A percentile compares a stretch with the other conserved stretches of the same genome.
Evolutionary conservation across 1,140 invertebrate genomes (phyloP).

Genomic region (Adoxophyes honmai): DNA sequence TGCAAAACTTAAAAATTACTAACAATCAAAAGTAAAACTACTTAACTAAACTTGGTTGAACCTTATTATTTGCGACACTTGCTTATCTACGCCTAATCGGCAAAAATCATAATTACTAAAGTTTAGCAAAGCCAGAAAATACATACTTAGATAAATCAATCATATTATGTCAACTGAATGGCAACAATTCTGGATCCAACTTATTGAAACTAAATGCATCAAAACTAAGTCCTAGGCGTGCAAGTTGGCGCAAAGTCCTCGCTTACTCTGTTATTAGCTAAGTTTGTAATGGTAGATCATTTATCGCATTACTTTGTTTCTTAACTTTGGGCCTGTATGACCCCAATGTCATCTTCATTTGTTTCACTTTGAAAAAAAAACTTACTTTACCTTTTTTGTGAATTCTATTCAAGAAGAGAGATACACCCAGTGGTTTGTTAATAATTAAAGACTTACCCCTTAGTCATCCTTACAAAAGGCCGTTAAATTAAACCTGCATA

Average conservation of each 20-base stretch:
- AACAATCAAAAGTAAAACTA: no score
- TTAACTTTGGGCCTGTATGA: no score
- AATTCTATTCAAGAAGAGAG: neutral
- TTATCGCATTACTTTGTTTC: neutral
- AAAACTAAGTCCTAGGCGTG: neutral
- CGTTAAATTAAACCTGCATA: constrained; percentile 12
- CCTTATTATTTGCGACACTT: no score
- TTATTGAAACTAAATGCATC: constrained; percentile 13
- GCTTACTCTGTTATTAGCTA: constrained; percentile 1
- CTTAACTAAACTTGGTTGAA: no score
- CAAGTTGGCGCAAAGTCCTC: neutral
- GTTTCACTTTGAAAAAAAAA: no score
- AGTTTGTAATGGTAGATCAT: constrained; percentile 11
- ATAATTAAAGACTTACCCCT: constrained; percentile 13
- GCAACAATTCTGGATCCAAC: neutral
- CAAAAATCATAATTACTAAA: no score
- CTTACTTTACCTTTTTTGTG: no score
- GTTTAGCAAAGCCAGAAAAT: no score
- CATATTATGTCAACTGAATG: neutral
- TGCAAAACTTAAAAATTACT: no score
- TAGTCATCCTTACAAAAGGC: constrained; percentile 5
- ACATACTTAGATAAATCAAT: neutral
- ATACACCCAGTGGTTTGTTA: neutral
- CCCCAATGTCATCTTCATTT: no score
- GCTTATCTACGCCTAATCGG: no score